Conservation (phyloP, 2,113 vertebrate genomes). For the Lepisosteus oculatus region DNA sequence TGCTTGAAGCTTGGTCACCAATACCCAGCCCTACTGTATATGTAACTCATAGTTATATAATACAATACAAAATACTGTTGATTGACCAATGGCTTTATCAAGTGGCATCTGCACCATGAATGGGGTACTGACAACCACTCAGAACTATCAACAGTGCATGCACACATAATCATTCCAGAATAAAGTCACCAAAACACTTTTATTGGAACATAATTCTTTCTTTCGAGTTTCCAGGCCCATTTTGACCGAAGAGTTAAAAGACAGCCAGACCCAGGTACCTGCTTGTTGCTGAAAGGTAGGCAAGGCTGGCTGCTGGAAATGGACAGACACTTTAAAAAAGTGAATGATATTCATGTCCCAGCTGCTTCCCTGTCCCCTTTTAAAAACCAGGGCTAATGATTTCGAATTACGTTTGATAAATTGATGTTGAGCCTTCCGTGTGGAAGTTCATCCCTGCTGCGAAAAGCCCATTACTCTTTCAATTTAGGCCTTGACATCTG, state of each 20-base stretch:
- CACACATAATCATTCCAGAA: too few relatives aligned
- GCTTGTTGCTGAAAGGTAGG: not conserved
- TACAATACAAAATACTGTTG: too few relatives aligned
- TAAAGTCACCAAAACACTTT: too few relatives aligned
- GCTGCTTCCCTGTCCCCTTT: slow-evolving; percentile 28
- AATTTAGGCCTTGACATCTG: slow-evolving; percentile 58
- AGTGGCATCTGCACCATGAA: too few relatives aligned
- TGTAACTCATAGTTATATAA: too few relatives aligned
- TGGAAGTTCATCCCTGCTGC: slow-evolving; percentile 47
- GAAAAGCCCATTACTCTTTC: slow-evolving; percentile 67
- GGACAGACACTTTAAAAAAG: not conserved
- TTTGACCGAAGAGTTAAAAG: not conserved
- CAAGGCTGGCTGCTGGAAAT: not conserved
- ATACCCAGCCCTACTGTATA: too few relatives aligned
- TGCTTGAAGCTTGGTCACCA: too few relatives aligned
- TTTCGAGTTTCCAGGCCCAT: not conserved
- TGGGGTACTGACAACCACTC: too few relatives aligned
- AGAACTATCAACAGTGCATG: too few relatives aligned
- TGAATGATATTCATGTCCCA: slow-evolving; percentile 4
- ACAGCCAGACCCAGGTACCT: not conserved
- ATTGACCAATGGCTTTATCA: too few relatives aligned
- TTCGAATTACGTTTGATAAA: slow-evolving; percentile 68
- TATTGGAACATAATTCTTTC: too few relatives aligned
- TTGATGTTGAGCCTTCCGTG: slow-evolving; percentile 58
- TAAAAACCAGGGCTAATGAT: slow-evolving; percentile 52